A percentile compares a stretch with the other conserved stretches of the same genome.
These are phyloP conservation scores for Dolichopus griseipennis DNA, from an alignment of 2,888 invertebrate species.

Conservation along the genomic window DNA sequence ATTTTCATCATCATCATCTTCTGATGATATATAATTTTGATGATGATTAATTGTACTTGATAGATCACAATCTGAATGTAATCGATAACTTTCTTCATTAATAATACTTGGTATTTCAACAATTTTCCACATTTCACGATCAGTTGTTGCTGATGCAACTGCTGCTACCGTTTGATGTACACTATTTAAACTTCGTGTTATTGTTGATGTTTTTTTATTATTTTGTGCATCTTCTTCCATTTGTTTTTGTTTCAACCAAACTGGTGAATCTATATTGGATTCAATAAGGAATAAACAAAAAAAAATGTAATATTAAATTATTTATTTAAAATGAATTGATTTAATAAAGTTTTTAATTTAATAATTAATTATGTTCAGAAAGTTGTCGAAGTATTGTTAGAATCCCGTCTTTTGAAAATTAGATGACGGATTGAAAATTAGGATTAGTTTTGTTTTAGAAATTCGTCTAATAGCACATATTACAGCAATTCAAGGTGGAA, in stretches of 20 bases:
- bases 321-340: too few relatives aligned
- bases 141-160: constrained; percentile 40
- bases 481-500: too few relatives aligned
- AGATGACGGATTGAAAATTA: too few relatives aligned
- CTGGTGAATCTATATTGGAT: constrained; percentile 46
- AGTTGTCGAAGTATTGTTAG: too few relatives aligned
- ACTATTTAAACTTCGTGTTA: constrained; percentile 30
- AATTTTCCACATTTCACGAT: constrained; percentile 47
- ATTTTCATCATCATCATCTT: not conserved
- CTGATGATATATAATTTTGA: constrained; percentile 2
- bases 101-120: constrained; percentile 44
- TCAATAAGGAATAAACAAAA: not conserved
- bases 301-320: too few relatives aligned
- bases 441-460: too few relatives aligned
- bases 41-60: constrained; percentile 24
- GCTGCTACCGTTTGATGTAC: constrained; percentile 42
- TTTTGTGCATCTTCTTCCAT: constrained; percentile 29
- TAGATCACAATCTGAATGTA: constrained; percentile 12
- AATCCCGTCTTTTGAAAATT: too few relatives aligned
- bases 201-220: constrained; percentile 29
- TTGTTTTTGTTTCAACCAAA: constrained; percentile 50
- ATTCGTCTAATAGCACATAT: too few relatives aligned
- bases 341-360: too few relatives aligned
- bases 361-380: too few relatives aligned
- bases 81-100: constrained; percentile 27